Evolutionary conservation across 2,113 vertebrate species (phyloP), one percentile per base, ranked within the genome.

Genomic region (Silurus glanis): DNA sequence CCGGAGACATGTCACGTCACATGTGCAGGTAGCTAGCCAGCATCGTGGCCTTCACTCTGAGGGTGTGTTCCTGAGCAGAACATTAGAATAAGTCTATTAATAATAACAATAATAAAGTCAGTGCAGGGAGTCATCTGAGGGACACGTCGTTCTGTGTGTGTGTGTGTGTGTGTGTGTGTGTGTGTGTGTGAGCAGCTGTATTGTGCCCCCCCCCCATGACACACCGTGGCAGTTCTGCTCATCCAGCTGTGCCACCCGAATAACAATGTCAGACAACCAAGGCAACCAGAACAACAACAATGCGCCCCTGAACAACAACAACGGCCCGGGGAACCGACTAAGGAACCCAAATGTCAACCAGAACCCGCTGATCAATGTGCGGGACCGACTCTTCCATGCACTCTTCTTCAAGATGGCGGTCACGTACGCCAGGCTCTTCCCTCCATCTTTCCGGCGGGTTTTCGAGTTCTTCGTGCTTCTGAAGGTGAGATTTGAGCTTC

Each of bases 341-440:
- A 92, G 96, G 17, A 97, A 97, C 88, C 96, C 96, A 82, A 97
- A 97, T 92, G 94, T 97, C 86, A 99, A 99, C 94, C 97, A 97
- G 93, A 99, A 99, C 90, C 98, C 98, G 0, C 92, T 99, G 82
- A 99, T 99, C 93, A 99, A 99, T 0, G 98, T 99, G 81, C 95
- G 98, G 1, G 98, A 99, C 88, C 95, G 98, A 56, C 97, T 99
- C 23, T 99, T 99, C 92, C 98, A 99, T 14, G 98, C 98, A 0
- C 96, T 99, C 0, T 99, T 99, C 92, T 99, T 99, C 95, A 99
- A 98, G 94, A 99, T 99, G 97, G 98, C 98, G 37, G 98, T 99
- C 84, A 99, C 98, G n/a, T 99, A 99, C 19, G 97, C 97, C 17
- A 95, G 98, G 6, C 96, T 99, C n/a, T 99, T 99, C 91, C 98